Percentiles rank a stretch among this genome's conserved stretches.
Evolutionary conservation across 2,888 invertebrate genomes (phyloP).

Genomic region (Dryadula phaetusa): DNA sequence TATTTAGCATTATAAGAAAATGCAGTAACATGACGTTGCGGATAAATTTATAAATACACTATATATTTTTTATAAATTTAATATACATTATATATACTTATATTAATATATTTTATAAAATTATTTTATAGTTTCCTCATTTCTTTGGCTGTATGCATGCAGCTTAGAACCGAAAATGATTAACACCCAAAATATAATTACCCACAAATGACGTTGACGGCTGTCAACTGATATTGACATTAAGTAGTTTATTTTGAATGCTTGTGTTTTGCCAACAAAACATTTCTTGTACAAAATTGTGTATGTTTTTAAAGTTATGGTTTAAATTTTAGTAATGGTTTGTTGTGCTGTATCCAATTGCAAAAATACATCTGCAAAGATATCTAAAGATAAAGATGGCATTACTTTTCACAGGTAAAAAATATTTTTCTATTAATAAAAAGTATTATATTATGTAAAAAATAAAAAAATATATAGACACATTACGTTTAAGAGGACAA

Average conservation of each 20-base stretch:
- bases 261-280: background rate
- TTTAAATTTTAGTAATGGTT: conserved; percentile 59
- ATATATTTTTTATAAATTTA: no score
- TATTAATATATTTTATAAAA: no score
- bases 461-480: background rate
- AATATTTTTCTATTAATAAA: background rate
- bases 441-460: background rate
- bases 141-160: background rate
- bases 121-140: background rate
- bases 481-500: background rate
- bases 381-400: conserved; percentile 70
- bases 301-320: background rate
- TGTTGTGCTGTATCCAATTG: conserved; percentile 68
- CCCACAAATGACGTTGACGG: background rate
- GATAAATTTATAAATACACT: background rate
- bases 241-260: background rate
- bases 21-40: background rate
- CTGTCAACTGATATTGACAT: conserved; percentile 19
- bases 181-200: background rate
- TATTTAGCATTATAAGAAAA: background rate
- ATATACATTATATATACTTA: no score
- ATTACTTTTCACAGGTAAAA: conserved; percentile 72
- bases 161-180: background rate
- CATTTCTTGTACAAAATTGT: background rate
- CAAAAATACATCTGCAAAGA: conserved; percentile 69